Base-by-base conservation (phyloP, 2,888 invertebrate species). In the Scaptomyza caliginosa region DNA sequence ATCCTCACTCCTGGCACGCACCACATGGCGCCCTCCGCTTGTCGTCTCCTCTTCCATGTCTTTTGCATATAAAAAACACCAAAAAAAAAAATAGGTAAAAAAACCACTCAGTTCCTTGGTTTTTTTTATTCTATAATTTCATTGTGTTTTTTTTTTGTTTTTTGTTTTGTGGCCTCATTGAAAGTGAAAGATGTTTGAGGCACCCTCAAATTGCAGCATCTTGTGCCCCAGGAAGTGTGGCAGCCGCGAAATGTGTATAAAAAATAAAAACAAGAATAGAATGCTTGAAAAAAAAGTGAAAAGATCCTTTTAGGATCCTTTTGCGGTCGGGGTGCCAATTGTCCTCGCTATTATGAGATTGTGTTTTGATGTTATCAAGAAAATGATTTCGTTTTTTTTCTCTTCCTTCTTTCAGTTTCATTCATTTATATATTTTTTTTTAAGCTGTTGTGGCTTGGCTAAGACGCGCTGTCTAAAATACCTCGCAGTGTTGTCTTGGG, bases 191-290 rank as follows among this genome's bases (percentile, higher is more conserved):
- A 83, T 62, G 67, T 19, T 30, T 39, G 68, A 63, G 67, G 79
- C 78, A 83, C 83, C 84, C 86, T 88, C 74, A 65, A 67, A 70
- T 72, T 81, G 77, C 77, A 80, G 86, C 88, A 76, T 83, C 80
- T 74, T 79, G 79, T 65, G 77, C 42, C 72, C 69, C 80, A 85
- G 80, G 77, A 85, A 77, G 77, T 86, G 77, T 71, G 74, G 66
- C 80, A 73, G 70, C 80, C 77, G 75, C 66, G 51, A 77, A 45
- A n/a, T 21, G 26, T 19, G 26, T 19, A 13, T 23, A 67, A 32
- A 51, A 43, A 69, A 63, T 51, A 63, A 57, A 50, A n/a, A n/a
- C n/a, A n/a, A n/a, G 16, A 52, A 45, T 34, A 59, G 56, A 66
- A 63, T 56, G 57, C 46, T 36, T 30, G 2, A 59, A 67, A 80